Percentiles rank a stretch among this genome's conserved stretches.
These are phyloP conservation scores for Noctua janthina DNA, from an alignment of 2,888 invertebrate genomes.

Conservation along the genomic window DNA sequence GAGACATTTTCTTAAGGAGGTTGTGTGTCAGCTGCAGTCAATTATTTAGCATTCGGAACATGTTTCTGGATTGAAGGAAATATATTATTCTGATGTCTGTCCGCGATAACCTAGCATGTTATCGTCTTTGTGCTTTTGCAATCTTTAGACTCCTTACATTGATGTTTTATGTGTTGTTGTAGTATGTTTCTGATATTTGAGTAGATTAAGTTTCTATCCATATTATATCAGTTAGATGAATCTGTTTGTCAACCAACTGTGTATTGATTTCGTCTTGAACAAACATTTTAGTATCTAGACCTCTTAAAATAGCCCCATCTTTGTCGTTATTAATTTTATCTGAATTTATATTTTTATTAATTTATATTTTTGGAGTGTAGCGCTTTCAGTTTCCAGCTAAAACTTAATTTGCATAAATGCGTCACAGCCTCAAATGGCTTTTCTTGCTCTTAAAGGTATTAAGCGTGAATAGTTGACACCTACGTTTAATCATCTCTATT, in stretches of 20 bases:
- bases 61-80: constrained; percentile 57
- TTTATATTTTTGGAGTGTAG: background rate
- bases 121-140: constrained; percentile 53
- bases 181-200: constrained; percentile 28
- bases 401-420: constrained; percentile 38
- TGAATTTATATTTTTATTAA: background rate
- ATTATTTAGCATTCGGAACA: constrained; percentile 53
- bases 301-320: background rate
- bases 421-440: constrained; percentile 14
- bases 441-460: constrained; percentile 32
- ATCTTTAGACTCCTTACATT: constrained; percentile 44
- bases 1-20: constrained; percentile 47
- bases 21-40: constrained; percentile 47
- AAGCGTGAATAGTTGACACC: constrained; percentile 38
- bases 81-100: constrained; percentile 52
- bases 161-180: constrained; percentile 48
- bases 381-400: constrained; percentile 46
- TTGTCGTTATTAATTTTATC: constrained; percentile 4
- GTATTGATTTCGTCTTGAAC: background rate
- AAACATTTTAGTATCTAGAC: background rate
- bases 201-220: constrained; percentile 22
- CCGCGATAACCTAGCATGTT: constrained; percentile 53
- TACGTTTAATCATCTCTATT: constrained; percentile 39
- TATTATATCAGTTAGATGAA: constrained; percentile 12
- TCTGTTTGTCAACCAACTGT: background rate